phyloP scores from a whole-genome alignment of 2,113 vertebrate species.

The Trinectes maculatus region DNA sequence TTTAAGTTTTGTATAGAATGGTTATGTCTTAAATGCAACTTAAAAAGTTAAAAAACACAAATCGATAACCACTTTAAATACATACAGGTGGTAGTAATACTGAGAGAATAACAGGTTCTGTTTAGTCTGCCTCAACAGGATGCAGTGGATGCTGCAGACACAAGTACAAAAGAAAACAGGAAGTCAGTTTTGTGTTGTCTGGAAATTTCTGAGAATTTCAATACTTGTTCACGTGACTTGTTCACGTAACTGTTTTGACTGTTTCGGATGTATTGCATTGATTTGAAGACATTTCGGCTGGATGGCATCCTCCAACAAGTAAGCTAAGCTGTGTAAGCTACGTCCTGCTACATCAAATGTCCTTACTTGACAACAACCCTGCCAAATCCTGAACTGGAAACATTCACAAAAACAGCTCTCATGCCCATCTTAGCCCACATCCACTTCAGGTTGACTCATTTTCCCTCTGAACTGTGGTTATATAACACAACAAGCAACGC shows the following conservation, averaged over 20 bases:
- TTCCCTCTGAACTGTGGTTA: constrained; percentile 46
- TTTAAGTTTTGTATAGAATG: neutral
- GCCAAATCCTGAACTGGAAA: constrained; percentile 34
- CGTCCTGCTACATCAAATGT: too few relatives aligned
- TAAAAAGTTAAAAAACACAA: neutral
- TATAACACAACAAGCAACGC: constrained; percentile 36
- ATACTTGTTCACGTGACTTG: too few relatives aligned
- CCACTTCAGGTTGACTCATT: constrained; percentile 37
- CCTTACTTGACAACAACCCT: constrained; percentile 4
- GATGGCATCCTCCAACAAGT: too few relatives aligned
- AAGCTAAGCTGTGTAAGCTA: too few relatives aligned
- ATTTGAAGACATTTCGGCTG: too few relatives aligned
- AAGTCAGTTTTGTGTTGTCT: constrained; percentile 51
- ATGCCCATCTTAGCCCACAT: constrained; percentile 31
- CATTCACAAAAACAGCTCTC: constrained; percentile 6
- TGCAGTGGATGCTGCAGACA: constrained; percentile 35
- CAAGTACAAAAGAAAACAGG: constrained; percentile 72
- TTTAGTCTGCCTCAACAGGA: constrained; percentile 44
- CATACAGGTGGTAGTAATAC: neutral
- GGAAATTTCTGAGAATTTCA: constrained; percentile 67
- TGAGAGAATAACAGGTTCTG: neutral
- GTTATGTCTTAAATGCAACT: neutral
- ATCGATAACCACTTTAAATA: neutral
- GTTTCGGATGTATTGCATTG: too few relatives aligned
- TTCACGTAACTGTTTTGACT: too few relatives aligned